phyloP scores from a whole-genome alignment of 2,888 invertebrate genomes.

The Strigamia maritima region DNA sequence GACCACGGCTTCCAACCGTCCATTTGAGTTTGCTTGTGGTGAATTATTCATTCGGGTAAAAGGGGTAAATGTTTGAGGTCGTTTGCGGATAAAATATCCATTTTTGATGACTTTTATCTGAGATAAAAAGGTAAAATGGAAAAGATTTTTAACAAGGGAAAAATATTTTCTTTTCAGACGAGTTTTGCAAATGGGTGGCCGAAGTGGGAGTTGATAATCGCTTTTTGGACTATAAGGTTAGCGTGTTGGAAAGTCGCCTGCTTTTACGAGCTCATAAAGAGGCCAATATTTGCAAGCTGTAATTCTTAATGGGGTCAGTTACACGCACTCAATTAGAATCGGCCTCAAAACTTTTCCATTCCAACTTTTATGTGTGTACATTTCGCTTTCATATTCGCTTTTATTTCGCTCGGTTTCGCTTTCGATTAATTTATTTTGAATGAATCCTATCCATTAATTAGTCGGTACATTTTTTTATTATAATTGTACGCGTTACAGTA shows the following conservation, averaged over 20 bases:
- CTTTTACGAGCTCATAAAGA: conserved; percentile 7
- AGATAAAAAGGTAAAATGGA: background rate
- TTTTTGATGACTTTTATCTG: conserved; percentile 2
- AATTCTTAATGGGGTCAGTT: conserved; percentile 18
- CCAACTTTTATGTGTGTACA: background rate
- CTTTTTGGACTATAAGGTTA: background rate
- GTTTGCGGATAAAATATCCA: conserved; percentile 13
- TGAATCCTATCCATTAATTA: too few relatives aligned
- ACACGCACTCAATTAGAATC: conserved; percentile 10
- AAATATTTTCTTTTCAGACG: background rate
- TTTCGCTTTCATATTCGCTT: too few relatives aligned
- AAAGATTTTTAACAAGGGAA: background rate
- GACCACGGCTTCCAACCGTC: background rate
- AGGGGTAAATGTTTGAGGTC: conserved; percentile 23
- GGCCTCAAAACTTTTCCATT: background rate
- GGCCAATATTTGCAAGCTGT: conserved; percentile 22
- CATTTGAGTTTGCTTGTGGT: background rate
- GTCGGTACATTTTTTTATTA: too few relatives aligned
- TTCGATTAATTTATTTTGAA: background rate
- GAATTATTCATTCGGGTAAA: conserved; percentile 27
- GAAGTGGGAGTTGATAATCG: conserved; percentile 15
- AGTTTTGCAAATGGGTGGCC: background rate
- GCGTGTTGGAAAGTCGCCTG: background rate
- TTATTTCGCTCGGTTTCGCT: background rate
- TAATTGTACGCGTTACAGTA: background rate